Percentiles rank a stretch among this genome's conserved stretches.
phyloP scores from a whole-genome alignment of 2,797 vertebrate species.

The Aythya fuligula region DNA sequence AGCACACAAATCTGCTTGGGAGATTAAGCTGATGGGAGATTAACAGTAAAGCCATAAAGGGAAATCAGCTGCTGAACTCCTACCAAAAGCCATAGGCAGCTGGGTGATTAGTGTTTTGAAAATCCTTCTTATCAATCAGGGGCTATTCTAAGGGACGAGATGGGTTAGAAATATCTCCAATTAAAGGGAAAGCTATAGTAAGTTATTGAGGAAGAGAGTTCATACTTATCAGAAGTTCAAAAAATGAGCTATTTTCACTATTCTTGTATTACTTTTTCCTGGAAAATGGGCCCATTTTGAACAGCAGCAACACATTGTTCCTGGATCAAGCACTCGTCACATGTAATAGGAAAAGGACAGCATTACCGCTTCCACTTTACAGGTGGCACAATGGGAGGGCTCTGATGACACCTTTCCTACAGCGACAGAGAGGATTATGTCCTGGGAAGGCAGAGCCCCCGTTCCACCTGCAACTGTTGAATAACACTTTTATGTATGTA shows the following conservation, averaged over 20 bases:
- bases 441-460: not conserved
- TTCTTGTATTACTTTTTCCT: not conserved
- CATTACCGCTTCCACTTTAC: not conserved
- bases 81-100: not conserved
- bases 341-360: not conserved
- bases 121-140: constrained; percentile 21
- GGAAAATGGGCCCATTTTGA: constrained; percentile 17
- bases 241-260: constrained; percentile 13
- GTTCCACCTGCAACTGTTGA: not conserved
- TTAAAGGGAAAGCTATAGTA: constrained; percentile 19
- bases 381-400: not conserved
- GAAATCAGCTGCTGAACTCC: constrained; percentile 5
- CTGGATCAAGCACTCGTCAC: not conserved
- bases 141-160: not conserved
- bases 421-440: not conserved
- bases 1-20: not conserved
- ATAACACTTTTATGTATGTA: not conserved
- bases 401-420: not conserved
- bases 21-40: not conserved
- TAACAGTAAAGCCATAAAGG: not conserved
- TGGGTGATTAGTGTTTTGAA: not conserved
- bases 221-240: not conserved
- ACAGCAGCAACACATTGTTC: not conserved
- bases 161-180: not conserved
- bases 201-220: not conserved